These are phyloP conservation scores for Caenorhabditis sp. DNA, from an alignment of 2,888 invertebrate genomes.

Conservation along the genomic window DNA sequence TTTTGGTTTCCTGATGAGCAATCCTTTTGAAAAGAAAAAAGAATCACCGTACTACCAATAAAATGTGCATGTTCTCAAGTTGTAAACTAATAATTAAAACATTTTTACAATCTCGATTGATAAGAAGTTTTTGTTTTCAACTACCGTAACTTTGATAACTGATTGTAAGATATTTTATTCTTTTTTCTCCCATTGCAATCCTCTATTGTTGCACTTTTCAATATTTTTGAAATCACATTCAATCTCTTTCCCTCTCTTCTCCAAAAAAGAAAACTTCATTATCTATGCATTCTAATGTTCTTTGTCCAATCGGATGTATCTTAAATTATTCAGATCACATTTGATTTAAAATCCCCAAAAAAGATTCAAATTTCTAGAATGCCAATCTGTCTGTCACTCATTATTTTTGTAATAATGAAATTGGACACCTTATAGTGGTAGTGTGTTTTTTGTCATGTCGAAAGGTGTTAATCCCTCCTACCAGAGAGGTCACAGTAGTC, in stretches of 20 bases:
- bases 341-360: not conserved
- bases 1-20: too few relatives aligned
- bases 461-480: not conserved
- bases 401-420: not conserved
- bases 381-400: not conserved
- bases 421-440: not conserved
- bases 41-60: too few relatives aligned
- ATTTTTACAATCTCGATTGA: not conserved
- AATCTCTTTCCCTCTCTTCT: too few relatives aligned
- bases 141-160: too few relatives aligned
- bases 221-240: not conserved
- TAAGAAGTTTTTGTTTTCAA: too few relatives aligned
- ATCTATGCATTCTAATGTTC: constrained; percentile 1
- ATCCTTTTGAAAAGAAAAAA: too few relatives aligned
- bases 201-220: not conserved
- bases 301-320: not conserved
- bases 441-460: not conserved
- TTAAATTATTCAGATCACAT: not conserved
- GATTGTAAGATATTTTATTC: too few relatives aligned
- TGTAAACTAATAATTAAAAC: not conserved
- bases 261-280: not conserved
- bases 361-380: not conserved
- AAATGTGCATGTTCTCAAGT: not conserved
- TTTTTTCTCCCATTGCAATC: too few relatives aligned
- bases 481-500: not conserved